A percentile compares a stretch with the other conserved stretches of the same genome.
Conservation (phyloP, 30 jellyfish, hydroid and myxozoan species). For the Hydractinia echinata region DNA sequence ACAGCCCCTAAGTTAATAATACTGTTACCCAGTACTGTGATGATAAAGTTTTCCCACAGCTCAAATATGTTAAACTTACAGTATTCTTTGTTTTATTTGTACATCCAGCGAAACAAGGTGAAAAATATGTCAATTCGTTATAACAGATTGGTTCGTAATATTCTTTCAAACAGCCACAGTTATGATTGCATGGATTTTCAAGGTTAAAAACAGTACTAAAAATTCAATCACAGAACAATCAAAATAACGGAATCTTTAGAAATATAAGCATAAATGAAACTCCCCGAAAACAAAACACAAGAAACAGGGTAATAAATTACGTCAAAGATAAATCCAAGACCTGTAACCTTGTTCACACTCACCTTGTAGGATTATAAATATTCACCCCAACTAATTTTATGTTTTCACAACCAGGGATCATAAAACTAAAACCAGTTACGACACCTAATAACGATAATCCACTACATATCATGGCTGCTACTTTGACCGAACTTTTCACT, state of each 20-base stretch:
- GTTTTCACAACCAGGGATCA: conserved; percentile 24
- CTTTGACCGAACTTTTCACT: conserved; percentile 1
- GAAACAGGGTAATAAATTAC: background rate
- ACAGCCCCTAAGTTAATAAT: too few species aligned
- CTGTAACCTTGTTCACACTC: background rate
- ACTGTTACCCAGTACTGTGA: background rate
- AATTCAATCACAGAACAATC: too few species aligned
- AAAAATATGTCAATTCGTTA: conserved; percentile 39
- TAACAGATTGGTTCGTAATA: conserved; percentile 47
- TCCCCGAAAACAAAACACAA: too few species aligned
- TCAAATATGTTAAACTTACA: conserved; percentile 1
- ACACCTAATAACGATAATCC: conserved; percentile 3
- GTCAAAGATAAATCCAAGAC: background rate
- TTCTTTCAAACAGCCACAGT: conserved; percentile 45
- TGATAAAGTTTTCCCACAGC: background rate
- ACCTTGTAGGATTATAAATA: background rate
- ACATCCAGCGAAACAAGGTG: conserved; percentile 82
- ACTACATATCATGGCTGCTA: conserved; percentile 10
- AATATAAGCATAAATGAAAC: too few species aligned
- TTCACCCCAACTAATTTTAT: conserved; percentile 22
- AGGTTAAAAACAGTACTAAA: conserved; percentile 3
- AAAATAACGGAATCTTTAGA: too few species aligned
- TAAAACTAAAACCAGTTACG: background rate
- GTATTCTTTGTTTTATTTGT: background rate
- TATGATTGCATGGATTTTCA: conserved; percentile 26